Conservation (phyloP, 2,113 vertebrate species). For the Cavia aperea region DNA sequence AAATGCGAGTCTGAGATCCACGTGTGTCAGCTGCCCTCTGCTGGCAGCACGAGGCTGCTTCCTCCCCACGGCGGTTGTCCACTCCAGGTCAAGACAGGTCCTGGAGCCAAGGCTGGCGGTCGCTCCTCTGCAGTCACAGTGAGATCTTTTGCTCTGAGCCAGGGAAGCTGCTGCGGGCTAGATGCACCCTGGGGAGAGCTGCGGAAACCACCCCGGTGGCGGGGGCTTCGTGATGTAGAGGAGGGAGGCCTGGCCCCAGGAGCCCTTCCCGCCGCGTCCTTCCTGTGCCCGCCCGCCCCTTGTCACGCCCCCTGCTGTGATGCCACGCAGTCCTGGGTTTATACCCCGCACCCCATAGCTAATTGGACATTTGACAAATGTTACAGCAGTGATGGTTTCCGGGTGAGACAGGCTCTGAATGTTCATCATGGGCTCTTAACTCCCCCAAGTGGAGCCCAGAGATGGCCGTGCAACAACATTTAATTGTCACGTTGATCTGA, state of each 20-base stretch:
- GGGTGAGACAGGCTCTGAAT: slow-evolving; percentile 36
- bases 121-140: not conserved
- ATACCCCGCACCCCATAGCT: slow-evolving; percentile 37
- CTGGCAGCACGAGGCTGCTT: not conserved
- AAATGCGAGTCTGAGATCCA: not conserved
- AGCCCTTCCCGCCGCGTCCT: accelerated
- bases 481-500: slow-evolving; percentile 54
- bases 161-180: not conserved
- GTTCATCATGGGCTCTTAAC: slow-evolving; percentile 51
- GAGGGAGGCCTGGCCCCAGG: not conserved
- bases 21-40: not conserved
- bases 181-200: not conserved
- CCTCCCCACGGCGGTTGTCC: accelerated
- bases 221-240: accelerated
- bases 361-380: slow-evolving; percentile 66
- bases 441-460: slow-evolving; percentile 59
- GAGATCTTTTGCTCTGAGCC: not conserved
- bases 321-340: not conserved
- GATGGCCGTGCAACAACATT: slow-evolving; percentile 30
- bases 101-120: not conserved
- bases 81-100: not conserved
- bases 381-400: slow-evolving; percentile 19
- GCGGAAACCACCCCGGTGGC: not conserved
- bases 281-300: accelerated
- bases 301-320: not conserved